Conservation (phyloP, 2,888 invertebrate species). For the Microplitis manilae region DNA sequence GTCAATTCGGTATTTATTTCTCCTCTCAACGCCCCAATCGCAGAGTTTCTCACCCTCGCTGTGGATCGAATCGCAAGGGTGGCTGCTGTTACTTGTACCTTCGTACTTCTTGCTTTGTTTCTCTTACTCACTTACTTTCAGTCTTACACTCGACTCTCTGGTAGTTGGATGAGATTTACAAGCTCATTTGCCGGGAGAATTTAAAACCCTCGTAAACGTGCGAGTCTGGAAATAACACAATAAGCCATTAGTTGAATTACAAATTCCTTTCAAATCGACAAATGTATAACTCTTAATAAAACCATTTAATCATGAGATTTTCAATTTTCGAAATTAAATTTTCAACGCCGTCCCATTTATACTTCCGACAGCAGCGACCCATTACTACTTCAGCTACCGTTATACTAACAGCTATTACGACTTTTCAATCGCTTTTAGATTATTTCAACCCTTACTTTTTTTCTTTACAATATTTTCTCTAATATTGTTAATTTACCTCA, state of each 20-base stretch:
- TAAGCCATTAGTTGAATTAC: conserved; percentile 1
- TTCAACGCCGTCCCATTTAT: conserved; percentile 2
- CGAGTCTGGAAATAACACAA: neutral
- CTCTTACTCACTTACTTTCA: neutral
- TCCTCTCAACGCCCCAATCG: neutral
- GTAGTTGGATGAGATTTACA: neutral
- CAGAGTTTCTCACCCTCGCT: neutral
- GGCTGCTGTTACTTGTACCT: neutral
- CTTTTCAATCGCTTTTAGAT: neutral
- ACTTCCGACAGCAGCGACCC: neutral
- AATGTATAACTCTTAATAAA: conserved; percentile 1
- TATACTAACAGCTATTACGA: neutral
- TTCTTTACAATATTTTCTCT: neutral
- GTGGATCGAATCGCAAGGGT: neutral
- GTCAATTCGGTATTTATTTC: neutral
- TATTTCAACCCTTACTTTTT: neutral
- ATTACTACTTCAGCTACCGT: neutral
- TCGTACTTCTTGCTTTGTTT: neutral
- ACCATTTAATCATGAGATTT: conserved; percentile 1
- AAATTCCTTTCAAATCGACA: conserved; percentile 1
- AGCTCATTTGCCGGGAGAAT: neutral
- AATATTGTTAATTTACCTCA: too few species aligned
- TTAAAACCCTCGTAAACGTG: neutral
- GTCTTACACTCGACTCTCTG: neutral
- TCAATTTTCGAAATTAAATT: neutral